These are phyloP conservation scores for Actinia tenebrosa DNA, from an alignment of 64 coral and sea anemone genomes.

Conservation along the genomic window DNA sequence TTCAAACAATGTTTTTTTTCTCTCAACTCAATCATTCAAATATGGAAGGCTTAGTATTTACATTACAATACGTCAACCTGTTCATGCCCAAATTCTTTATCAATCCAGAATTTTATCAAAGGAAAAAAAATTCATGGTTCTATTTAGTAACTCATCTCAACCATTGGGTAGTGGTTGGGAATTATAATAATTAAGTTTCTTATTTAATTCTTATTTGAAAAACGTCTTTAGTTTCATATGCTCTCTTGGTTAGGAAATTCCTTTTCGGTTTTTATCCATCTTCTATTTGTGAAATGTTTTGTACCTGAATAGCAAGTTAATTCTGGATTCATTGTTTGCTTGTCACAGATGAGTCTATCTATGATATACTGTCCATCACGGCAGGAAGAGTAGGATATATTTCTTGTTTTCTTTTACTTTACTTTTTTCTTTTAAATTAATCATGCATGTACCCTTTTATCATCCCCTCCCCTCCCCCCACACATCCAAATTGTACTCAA, in stretches of 20 bases:
- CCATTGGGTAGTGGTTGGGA: no score
- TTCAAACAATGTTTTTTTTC: no score
- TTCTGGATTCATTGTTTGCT: conserved; percentile 22
- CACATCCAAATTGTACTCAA: no score
- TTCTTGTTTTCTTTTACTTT: conserved; percentile 22
- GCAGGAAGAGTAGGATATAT: conserved; percentile 14
- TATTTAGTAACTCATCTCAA: no score
- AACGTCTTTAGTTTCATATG: not conserved
- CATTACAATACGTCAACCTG: no score
- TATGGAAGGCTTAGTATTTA: no score
- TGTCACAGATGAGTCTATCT: conserved; percentile 19
- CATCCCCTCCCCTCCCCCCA: not conserved
- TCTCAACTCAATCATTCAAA: no score
- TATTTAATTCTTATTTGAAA: no score
- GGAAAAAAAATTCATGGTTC: no score
- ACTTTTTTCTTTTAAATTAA: conserved; percentile 3
- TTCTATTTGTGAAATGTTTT: not conserved
- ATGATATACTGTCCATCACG: conserved; percentile 28
- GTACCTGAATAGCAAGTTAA: not conserved
- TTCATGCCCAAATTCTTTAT: no score
- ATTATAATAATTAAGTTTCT: no score
- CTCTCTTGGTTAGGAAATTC: not conserved
- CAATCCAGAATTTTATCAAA: no score
- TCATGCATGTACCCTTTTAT: not conserved
- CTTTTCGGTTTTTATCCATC: not conserved